Evolutionary conservation across 2,888 invertebrate species (phyloP), one percentile per base, ranked within the genome.

Genomic region (Amaurobius ferox): DNA sequence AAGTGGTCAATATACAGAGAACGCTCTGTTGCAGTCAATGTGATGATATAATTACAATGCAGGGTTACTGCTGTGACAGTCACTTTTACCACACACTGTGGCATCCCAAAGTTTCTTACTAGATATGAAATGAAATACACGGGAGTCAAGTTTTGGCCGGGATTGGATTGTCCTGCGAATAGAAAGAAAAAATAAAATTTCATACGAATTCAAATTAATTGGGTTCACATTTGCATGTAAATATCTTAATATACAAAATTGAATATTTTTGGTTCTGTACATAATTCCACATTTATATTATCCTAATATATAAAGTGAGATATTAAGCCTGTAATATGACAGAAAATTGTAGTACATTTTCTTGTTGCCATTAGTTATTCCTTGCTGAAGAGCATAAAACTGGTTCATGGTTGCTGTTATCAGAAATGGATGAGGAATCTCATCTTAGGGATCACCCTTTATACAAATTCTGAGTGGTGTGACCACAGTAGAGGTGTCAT

Each of bases 1-100:
- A 68, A 71, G 29, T 73, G 29, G 44, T 77, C 19, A 77, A 55
- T 62, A 30, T 44, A 71, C 64, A 66, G 76, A 70, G 73, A 19
- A 23, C 35, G 28, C 19, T 30, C 62, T 74, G 35, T 66, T 61
- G 9, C 6, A 48, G 32, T 35, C 16, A 68, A 85, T 85, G 77
- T 76, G 72, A 78, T 85, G 85, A 78, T 78, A 85, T 85, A 85
- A 85, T 85, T 85, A 78, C 78, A 78, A 78, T 72, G 72, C 72
- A 66, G 55, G 44, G 61, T 78, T 73, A 26, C 55, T 40, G 39
- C 66, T 30, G 64, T 7, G 6, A 44, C 9, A 5, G 44, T 35
- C 9, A 9, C 9, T 35, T 35, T 9, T 35, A 9, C 35, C 35
- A 35, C 5, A 35, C n/a, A n/a, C n/a, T n/a, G 35, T 11, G 44